Conservation (phyloP, 2,888 invertebrate species). For the Furcula furcula region DNA sequence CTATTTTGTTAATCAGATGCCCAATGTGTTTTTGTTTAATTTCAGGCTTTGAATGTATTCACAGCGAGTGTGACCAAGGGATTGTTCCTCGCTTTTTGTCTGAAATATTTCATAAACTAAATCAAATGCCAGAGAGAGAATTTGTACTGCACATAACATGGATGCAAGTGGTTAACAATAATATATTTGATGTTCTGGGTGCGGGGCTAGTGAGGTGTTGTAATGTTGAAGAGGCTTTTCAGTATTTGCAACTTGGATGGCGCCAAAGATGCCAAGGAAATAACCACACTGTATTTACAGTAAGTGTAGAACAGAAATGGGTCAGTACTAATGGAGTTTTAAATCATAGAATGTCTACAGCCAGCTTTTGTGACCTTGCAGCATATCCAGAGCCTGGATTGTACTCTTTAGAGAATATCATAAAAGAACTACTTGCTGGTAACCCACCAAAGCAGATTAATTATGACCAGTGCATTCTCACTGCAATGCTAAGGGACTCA, state of each 20-base stretch:
- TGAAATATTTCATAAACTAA: slow-evolving; percentile 85
- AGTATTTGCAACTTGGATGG: slow-evolving; percentile 86
- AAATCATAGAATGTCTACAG: slow-evolving; percentile 87
- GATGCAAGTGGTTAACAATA: slow-evolving; percentile 87
- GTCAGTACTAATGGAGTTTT: slow-evolving; percentile 84
- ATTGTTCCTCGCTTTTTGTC: slow-evolving; percentile 87
- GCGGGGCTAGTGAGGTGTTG: slow-evolving; percentile 77
- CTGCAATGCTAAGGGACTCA: slow-evolving; percentile 86
- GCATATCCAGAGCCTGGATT: slow-evolving; percentile 84
- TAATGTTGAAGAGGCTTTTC: slow-evolving; percentile 87
- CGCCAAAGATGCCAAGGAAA: slow-evolving; percentile 79
- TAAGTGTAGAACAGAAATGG: slow-evolving; percentile 89
- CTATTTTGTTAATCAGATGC: too few species aligned
- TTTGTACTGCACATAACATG: slow-evolving; percentile 86
- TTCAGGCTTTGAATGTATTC: slow-evolving; percentile 77
- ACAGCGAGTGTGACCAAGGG: slow-evolving; percentile 86
- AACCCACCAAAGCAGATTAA: slow-evolving; percentile 78
- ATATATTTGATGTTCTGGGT: slow-evolving; percentile 82
- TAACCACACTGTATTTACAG: slow-evolving; percentile 86
- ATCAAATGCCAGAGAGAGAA: slow-evolving; percentile 84
- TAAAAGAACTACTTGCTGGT: slow-evolving; percentile 79
- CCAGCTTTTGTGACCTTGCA: slow-evolving; percentile 87
- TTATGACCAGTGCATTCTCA: slow-evolving; percentile 85
- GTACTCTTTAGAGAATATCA: slow-evolving; percentile 85
- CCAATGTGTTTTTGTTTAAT: slow-evolving; percentile 18